These are phyloP conservation scores for Blastomussa wellsi DNA, from an alignment of 92 coral and sea anemone genomes.

Conservation along the genomic window DNA sequence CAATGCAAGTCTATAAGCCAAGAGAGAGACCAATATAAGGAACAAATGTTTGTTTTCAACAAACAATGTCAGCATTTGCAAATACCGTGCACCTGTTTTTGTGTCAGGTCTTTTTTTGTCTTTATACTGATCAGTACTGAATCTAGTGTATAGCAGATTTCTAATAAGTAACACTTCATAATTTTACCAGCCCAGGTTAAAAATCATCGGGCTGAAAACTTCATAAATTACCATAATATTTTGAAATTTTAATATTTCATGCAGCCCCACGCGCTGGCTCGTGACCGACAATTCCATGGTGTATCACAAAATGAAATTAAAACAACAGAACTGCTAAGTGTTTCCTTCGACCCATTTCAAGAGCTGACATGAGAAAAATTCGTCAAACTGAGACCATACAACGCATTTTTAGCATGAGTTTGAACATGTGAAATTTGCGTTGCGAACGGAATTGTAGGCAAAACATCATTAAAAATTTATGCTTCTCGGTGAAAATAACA, in stretches of 20 bases:
- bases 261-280: neutral
- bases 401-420: neutral
- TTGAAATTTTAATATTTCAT: neutral
- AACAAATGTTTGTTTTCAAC: neutral
- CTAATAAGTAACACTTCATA: neutral
- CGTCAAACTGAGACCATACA: neutral
- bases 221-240: neutral
- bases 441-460: neutral
- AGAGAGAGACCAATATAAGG: neutral
- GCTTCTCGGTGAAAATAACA: neutral
- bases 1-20: neutral
- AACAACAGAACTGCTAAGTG: neutral
- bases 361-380: neutral
- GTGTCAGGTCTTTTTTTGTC: neutral
- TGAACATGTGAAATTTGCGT: neutral
- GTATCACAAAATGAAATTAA: neutral
- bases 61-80: neutral
- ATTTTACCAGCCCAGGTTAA: neutral
- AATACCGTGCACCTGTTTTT: neutral
- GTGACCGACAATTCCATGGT: neutral
- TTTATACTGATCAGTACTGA: neutral
- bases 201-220: neutral
- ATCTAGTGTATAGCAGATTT: neutral
- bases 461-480: slow-evolving; percentile 16
- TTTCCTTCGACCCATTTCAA: neutral